phyloP scores from a whole-genome alignment of 2,797 vertebrate species.

The Ceryle rudis region DNA sequence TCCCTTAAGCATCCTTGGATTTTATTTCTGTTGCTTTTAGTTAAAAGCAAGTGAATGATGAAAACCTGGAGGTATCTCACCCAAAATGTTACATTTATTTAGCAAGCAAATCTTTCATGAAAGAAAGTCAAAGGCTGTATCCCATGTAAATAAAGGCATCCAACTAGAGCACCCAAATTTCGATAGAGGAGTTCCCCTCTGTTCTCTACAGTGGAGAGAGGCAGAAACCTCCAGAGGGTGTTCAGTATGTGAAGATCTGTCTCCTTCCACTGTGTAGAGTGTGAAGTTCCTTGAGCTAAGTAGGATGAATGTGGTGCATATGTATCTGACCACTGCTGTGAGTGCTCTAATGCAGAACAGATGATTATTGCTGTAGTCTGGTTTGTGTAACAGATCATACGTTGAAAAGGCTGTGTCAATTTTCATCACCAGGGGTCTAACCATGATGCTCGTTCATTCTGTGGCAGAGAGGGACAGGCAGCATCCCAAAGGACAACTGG shows the following conservation, averaged over 20 bases:
- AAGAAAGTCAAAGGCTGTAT: not conserved
- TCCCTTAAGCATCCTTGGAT: no score
- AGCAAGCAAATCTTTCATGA: not conserved
- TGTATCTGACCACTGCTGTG: not conserved
- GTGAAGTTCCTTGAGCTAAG: not conserved
- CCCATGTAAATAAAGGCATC: not conserved
- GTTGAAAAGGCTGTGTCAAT: not conserved
- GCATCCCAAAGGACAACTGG: not conserved
- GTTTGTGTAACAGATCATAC: not conserved
- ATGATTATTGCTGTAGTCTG: not conserved
- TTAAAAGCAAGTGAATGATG: not conserved
- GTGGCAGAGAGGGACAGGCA: not conserved
- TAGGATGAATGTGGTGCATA: not conserved
- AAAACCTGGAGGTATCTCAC: not conserved
- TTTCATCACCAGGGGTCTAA: not conserved
- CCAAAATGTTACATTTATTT: not conserved
- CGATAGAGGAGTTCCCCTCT: not conserved
- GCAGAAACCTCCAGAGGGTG: not conserved
- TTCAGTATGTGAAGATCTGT: not conserved
- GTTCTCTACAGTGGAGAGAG: not conserved
- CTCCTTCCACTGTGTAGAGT: accelerated
- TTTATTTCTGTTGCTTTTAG: not conserved
- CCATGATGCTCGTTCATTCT: not conserved
- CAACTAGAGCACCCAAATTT: accelerated
- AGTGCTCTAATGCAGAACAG: not conserved